A percentile compares a stretch with the other conserved stretches of the same genome.
Evolutionary conservation across 64 coral and sea anemone species (phyloP).

Genomic region (Dendronephthya gigantea): DNA sequence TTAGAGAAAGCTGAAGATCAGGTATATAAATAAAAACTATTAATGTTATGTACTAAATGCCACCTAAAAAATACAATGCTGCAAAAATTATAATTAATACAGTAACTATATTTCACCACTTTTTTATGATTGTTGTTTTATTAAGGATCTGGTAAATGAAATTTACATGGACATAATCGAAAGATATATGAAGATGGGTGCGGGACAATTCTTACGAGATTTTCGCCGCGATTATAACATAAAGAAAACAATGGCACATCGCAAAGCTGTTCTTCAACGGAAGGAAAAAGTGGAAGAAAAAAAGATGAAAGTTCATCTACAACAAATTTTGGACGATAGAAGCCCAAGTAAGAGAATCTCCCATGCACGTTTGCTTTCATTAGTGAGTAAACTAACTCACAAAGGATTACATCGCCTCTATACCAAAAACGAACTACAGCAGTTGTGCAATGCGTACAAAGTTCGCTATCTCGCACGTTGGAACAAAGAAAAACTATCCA

Average conservation of each 20-base stretch:
- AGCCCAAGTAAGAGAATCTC: background rate
- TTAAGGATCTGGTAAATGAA: slow-evolving; percentile 21
- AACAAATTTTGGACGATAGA: background rate
- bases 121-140: background rate
- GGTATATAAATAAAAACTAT: background rate
- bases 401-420: background rate
- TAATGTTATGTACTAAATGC: no score
- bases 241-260: slow-evolving; percentile 25
- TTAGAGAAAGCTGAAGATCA: background rate
- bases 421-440: background rate
- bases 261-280: slow-evolving; percentile 24
- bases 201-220: slow-evolving; percentile 37
- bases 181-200: slow-evolving; percentile 48
- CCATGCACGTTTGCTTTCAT: background rate
- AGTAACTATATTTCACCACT: no score
- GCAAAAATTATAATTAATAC: background rate
- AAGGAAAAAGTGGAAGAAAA: slow-evolving; percentile 21
- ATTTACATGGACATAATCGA: background rate
- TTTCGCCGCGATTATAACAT: background rate
- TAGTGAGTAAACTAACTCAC: background rate
- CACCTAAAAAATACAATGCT: background rate
- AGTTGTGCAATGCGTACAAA: background rate
- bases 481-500: background rate
- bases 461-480: background rate
- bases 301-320: background rate